phyloP scores from a whole-genome alignment of 2,888 invertebrate genomes.

The Clusia tigrina region DNA sequence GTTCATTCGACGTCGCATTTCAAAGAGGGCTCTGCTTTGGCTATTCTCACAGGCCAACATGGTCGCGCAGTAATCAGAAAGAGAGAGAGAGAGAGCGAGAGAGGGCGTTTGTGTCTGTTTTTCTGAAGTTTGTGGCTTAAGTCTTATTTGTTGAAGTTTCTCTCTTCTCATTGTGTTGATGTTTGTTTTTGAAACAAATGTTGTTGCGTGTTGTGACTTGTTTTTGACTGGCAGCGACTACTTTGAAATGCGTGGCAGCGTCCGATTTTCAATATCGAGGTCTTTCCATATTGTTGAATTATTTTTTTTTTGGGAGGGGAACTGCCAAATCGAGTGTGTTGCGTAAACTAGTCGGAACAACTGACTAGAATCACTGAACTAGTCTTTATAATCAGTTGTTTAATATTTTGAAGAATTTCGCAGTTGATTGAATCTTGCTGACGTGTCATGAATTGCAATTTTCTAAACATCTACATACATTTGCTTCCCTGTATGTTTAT shows the following conservation, averaged over 20 bases:
- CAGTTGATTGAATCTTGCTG: conserved; percentile 6
- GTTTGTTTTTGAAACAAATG: neutral
- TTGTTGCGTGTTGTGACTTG: neutral
- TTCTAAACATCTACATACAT: too few species aligned
- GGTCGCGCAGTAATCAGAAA: too few species aligned
- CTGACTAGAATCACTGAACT: too few species aligned
- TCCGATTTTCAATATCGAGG: conserved; percentile 16
- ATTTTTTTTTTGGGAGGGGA: neutral
- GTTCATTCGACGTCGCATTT: too few species aligned
- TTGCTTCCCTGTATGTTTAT: too few species aligned
- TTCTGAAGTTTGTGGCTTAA: neutral
- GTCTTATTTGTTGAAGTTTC: neutral
- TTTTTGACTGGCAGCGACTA: too few species aligned
- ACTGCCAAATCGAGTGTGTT: neutral
- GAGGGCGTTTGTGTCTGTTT: neutral
- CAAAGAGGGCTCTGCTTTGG: too few species aligned
- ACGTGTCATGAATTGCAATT: conserved; percentile 2
- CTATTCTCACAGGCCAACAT: too few species aligned
- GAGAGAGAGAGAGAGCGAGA: too few species aligned
- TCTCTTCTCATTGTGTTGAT: neutral
- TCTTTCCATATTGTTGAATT: neutral
- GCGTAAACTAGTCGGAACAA: too few species aligned
- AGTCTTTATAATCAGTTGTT: too few species aligned
- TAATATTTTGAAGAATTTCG: neutral
- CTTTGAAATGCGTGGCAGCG: too few species aligned